A percentile compares a stretch with the other conserved stretches of the same genome.
Conservation (phyloP, 2,113 vertebrate species). For the Camelus bactrianus region DNA sequence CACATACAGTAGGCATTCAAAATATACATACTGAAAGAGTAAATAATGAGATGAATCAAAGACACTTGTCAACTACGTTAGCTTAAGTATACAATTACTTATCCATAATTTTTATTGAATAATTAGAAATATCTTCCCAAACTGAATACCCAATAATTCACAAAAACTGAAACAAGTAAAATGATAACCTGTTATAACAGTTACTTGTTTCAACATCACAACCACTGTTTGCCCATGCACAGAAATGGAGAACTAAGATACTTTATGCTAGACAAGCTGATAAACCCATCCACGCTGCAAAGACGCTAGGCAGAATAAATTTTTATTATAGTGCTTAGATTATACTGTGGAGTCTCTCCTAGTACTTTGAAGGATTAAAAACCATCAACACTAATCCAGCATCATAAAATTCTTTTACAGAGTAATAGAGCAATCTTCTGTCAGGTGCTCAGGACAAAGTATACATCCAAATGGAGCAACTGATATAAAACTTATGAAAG, state of each 20-base stretch:
- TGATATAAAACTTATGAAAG: not conserved
- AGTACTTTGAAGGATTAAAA: conserved; percentile 18
- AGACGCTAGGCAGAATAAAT: not conserved
- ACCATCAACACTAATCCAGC: not conserved
- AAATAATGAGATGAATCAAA: conserved; percentile 17
- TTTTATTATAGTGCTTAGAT: conserved; percentile 2
- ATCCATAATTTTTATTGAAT: not conserved
- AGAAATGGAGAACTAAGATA: not conserved
- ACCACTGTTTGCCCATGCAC: not conserved
- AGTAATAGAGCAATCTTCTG: not conserved
- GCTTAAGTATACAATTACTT: conserved; percentile 10
- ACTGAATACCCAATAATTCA: not conserved
- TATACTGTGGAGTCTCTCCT: not conserved
- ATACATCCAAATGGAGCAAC: not conserved
- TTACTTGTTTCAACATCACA: not conserved
- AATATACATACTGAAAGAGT: not conserved
- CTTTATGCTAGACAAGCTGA: not conserved
- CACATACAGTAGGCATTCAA: not conserved
- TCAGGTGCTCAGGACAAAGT: conserved; percentile 18
- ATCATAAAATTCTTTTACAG: not conserved
- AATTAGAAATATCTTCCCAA: conserved; percentile 18
- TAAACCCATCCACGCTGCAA: not conserved
- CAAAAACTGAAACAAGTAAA: not conserved
- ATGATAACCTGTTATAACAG: not conserved
- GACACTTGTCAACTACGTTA: not conserved